These are phyloP conservation scores for Tupaia tana DNA, from an alignment of 2,113 vertebrate species.

Conservation along the genomic window DNA sequence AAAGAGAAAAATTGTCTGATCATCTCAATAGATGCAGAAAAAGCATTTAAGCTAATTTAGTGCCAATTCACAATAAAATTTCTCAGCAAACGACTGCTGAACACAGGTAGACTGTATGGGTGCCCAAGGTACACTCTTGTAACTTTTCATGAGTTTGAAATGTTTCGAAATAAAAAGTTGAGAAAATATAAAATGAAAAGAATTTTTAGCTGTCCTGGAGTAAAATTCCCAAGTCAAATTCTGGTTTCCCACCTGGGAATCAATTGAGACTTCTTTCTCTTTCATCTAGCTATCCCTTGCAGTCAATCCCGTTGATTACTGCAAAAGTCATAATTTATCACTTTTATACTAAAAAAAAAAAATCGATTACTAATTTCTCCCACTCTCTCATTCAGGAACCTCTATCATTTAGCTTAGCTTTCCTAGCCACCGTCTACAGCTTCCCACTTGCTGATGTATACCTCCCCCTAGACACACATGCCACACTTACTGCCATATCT, in stretches of 20 bases:
- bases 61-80: neutral
- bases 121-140: neutral
- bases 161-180: neutral
- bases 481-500: neutral
- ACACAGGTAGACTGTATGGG: neutral
- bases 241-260: neutral
- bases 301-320: neutral
- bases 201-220: neutral
- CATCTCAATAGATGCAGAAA: conserved; percentile 1
- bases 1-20: conserved; percentile 11
- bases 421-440: neutral
- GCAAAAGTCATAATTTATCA: neutral
- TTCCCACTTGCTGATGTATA: neutral
- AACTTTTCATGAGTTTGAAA: conserved; percentile 4
- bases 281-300: neutral
- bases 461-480: neutral
- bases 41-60: neutral
- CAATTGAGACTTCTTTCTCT: neutral
- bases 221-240: conserved; percentile 25
- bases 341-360: neutral
- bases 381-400: neutral
- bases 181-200: neutral
- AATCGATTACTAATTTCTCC: neutral
- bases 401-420: neutral
- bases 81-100: neutral